A percentile compares a stretch with the other conserved stretches of the same genome.
phyloP scores from a whole-genome alignment of 2,888 invertebrate species.

The Drosophila monieri region DNA sequence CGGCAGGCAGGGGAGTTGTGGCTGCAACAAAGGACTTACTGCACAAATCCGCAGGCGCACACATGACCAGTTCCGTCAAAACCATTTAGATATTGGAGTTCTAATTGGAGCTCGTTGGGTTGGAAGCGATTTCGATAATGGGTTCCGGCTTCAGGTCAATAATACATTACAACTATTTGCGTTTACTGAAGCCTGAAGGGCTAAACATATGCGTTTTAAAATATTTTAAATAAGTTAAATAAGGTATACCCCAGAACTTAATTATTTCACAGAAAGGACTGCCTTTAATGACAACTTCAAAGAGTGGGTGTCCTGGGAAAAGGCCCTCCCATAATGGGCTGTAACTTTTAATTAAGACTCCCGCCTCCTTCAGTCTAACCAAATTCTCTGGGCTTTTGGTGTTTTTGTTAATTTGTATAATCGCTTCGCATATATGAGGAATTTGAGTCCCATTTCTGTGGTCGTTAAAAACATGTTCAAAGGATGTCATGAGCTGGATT shows the following conservation, averaged over 20 bases:
- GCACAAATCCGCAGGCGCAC: conserved; percentile 9
- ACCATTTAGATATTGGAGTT: conserved; percentile 33
- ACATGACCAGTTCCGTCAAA: conserved; percentile 14
- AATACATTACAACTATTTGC: not conserved
- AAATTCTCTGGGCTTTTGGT: conserved; percentile 3
- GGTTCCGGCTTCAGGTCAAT: not conserved
- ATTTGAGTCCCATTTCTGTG: conserved; percentile 27
- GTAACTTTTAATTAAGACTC: conserved; percentile 75
- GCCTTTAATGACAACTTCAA: not conserved
- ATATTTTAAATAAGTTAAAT: not conserved
- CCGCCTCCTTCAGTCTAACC: conserved; percentile 10
- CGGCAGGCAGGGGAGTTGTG: conserved; percentile 41
- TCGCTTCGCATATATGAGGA: conserved; percentile 18
- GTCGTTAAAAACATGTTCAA: conserved; percentile 24
- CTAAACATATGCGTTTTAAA: too few relatives aligned
- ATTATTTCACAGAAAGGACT: conserved; percentile 56
- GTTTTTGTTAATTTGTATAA: conserved; percentile 30
- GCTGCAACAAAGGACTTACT: conserved; percentile 19
- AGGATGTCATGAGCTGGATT: not conserved
- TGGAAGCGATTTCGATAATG: conserved; percentile 4
- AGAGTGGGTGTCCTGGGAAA: not conserved
- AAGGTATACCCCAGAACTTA: conserved; percentile 32
- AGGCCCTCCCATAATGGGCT: conserved; percentile 37
- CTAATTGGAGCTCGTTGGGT: conserved; percentile 31
- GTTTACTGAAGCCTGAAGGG: not conserved